Percentiles rank a stretch among this genome's conserved stretches.
Conservation (phyloP, 2,113 vertebrate species). For the Dasypus novemcinctus region DNA sequence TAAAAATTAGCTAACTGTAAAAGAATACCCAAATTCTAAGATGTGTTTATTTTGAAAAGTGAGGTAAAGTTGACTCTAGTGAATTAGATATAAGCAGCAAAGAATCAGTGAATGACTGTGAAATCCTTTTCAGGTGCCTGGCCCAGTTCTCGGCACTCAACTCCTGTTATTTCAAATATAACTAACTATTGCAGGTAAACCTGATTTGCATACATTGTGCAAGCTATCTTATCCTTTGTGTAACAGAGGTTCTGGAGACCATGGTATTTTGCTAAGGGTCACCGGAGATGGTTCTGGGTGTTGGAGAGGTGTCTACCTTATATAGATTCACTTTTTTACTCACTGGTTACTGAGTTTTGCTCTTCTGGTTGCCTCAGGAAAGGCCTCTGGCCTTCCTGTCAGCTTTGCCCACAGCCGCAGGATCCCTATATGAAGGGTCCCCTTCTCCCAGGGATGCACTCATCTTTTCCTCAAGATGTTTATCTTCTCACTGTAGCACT, state of each 20-base stretch:
- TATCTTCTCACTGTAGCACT: not conserved
- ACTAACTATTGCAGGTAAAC: not conserved
- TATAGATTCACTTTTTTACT: not conserved
- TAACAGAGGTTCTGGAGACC: not conserved
- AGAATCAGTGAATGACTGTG: not conserved
- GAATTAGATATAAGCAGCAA: constrained; percentile 2
- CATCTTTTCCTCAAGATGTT: not conserved
- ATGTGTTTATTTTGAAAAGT: constrained; percentile 15
- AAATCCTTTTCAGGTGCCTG: not conserved
- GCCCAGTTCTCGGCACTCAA: not conserved
- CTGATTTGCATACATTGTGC: not conserved
- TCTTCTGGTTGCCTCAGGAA: not conserved
- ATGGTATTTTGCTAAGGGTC: not conserved
- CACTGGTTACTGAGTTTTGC: not conserved
- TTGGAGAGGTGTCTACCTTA: not conserved
- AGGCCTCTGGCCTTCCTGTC: not conserved
- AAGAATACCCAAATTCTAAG: constrained; percentile 9
- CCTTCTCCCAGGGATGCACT: not conserved
- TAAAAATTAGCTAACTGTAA: constrained; percentile 53
- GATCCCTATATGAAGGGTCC: not conserved
- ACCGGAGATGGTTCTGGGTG: not conserved
- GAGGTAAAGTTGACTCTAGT: constrained; percentile 2
- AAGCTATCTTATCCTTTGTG: not conserved
- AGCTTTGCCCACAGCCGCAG: not conserved
- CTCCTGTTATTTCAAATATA: not conserved